These are phyloP conservation scores for Arbacia lixula DNA, from an alignment of 53 echinoderm and acorn worm genomes.

Conservation along the genomic window DNA sequence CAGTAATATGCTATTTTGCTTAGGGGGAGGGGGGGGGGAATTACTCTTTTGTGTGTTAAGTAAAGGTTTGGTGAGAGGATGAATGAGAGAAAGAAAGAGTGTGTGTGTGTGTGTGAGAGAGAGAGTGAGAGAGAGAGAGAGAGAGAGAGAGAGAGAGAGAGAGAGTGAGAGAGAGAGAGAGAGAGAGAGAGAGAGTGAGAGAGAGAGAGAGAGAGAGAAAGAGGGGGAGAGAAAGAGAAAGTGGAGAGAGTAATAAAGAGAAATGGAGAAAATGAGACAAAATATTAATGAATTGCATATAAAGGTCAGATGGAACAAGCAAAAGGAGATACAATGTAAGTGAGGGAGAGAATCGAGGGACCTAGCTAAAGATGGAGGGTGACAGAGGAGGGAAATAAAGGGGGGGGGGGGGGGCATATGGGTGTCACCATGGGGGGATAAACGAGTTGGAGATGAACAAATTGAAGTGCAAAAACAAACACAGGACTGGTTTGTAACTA, in stretches of 20 bases:
- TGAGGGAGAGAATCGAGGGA: too few species aligned
- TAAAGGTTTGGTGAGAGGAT: neutral
- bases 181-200: neutral
- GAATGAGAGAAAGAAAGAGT: neutral
- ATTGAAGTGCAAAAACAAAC: too few species aligned
- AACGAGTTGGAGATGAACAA: too few species aligned
- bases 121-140: constrained; percentile 27
- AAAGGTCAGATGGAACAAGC: too few species aligned
- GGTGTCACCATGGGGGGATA: too few species aligned
- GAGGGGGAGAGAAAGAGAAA: neutral
- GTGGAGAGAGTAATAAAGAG: neutral
- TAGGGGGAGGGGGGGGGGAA: too few species aligned
- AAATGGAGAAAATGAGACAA: neutral
- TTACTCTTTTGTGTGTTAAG: neutral
- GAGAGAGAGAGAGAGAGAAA: neutral
- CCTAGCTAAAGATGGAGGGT: too few species aligned
- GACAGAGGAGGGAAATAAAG: neutral
- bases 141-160: constrained; percentile 17
- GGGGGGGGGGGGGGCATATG: too few species aligned
- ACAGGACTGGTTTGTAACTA: too few species aligned
- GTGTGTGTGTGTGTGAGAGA: neutral
- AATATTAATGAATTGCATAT: too few species aligned
- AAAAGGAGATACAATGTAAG: too few species aligned
- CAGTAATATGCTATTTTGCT: too few species aligned
- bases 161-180: neutral